phyloP scores from a whole-genome alignment of 2,888 invertebrate species.

The Parnassius mnemosyne region DNA sequence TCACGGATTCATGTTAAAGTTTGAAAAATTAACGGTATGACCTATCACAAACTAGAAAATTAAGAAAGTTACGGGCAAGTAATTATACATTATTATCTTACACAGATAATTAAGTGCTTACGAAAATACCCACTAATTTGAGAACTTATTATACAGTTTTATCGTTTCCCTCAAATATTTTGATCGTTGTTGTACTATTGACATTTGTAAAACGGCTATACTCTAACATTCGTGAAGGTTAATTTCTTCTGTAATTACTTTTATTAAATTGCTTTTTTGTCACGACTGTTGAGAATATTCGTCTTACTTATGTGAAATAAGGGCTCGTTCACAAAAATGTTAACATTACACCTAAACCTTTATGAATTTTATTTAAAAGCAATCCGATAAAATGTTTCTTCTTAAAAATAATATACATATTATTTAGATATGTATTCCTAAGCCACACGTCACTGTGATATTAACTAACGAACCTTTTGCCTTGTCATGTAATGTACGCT shows the following conservation, averaged over 20 bases:
- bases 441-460: constrained; percentile 54
- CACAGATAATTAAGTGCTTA: no score
- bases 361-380: background rate
- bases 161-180: background rate
- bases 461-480: constrained; percentile 26
- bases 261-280: background rate
- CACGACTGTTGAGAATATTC: constrained; percentile 9
- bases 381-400: background rate
- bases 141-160: no score
- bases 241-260: background rate
- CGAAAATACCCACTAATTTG: no score
- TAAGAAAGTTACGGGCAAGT: background rate
- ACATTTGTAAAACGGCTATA: constrained; percentile 3
- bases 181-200: background rate
- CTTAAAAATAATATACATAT: background rate
- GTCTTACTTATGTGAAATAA: constrained; percentile 1
- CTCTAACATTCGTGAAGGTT: background rate
- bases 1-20: background rate
- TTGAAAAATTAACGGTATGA: no score
- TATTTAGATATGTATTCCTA: constrained; percentile 24
- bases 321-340: background rate
- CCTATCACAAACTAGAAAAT: background rate
- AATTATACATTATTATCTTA: no score
- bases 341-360: background rate
- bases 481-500: constrained; percentile 20